A percentile compares a stretch with the other conserved stretches of the same genome.
Evolutionary conservation across 2,888 invertebrate species (phyloP).

Genomic region (Trichogramma evanescens): DNA sequence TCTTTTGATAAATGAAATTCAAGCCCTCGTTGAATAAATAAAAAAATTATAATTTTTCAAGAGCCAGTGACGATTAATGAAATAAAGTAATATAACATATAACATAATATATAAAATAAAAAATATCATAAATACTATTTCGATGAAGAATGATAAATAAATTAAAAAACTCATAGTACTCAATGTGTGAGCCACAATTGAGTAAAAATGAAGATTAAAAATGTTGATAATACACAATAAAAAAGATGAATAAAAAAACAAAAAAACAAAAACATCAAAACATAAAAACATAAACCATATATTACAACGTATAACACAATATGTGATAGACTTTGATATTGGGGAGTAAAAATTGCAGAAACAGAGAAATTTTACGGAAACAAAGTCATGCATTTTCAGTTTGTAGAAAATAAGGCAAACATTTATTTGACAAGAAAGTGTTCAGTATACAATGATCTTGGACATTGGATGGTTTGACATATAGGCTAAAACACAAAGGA

Average conservation of each 20-base stretch:
- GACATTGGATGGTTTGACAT: constrained; percentile 25
- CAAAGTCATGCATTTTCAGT: constrained; percentile 20
- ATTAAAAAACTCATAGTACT: neutral
- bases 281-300: neutral
- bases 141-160: neutral
- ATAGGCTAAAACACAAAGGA: constrained; percentile 15
- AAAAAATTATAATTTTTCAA: neutral
- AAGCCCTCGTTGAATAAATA: neutral
- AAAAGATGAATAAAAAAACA: neutral
- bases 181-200: constrained; percentile 14
- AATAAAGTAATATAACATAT: too few relatives aligned
- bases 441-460: constrained; percentile 31
- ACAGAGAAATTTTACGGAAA: constrained; percentile 2
- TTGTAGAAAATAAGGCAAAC: constrained; percentile 24
- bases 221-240: too few relatives aligned
- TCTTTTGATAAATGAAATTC: neutral
- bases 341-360: neutral
- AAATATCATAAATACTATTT: neutral
- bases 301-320: too few relatives aligned
- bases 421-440: constrained; percentile 33
- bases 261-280: neutral
- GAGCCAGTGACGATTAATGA: too few relatives aligned
- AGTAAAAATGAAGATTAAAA: neutral
- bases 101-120: constrained; percentile 2
- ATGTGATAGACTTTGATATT: too few relatives aligned